Base-by-base conservation (phyloP, 2,888 invertebrate species). In the Diabrotica balteata region DNA sequence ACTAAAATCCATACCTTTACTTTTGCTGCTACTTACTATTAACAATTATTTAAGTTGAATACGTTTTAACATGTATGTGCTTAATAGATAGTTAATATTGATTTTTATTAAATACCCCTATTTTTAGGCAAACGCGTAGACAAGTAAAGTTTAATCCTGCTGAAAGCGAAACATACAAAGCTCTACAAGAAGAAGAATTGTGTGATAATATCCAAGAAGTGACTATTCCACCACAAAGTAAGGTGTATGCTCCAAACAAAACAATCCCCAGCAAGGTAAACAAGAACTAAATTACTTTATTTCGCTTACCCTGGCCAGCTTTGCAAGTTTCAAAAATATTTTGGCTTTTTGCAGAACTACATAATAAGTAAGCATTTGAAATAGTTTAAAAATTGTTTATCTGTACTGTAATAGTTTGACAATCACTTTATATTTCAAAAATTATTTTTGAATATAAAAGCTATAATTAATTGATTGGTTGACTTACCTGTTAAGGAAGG, bases 91-190 rank as follows among this genome's bases (percentile, higher is more conserved):
- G 1, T 32, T 32, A 32, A 32, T 32, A 32, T 32, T 32, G 3
- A 5, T 32, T 32, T 32, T 5, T 32, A 32, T 32, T 32, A 32
- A 32, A 32, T 32, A 32, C 32, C 44, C 61, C 17, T 46, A 7
- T 52, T 74, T 74, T 11, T 69, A 82, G 83, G 50, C 73, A 73
- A 69, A 71, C 79, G 84, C 90, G 89, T 88, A 90, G 90, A 84
- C 90, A 91, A 75, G 85, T 90, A 82, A 89, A 88, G 82, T 95
- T 91, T 88, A 94, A 95, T 88, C 95, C 95, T 77, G 91, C 93
- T 83, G 91, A 92, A 87, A 95, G 94, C 82, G 94, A 94, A 85
- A 93, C 95, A 68, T 94, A 90, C 88, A 92, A 91, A 87, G 93
- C 93, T 80, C 89, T 95, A 73, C 93, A 94, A 85, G 95, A 95